Evolutionary conservation across 2,888 invertebrate species (phyloP).

Genomic region (Luperina testacea): DNA sequence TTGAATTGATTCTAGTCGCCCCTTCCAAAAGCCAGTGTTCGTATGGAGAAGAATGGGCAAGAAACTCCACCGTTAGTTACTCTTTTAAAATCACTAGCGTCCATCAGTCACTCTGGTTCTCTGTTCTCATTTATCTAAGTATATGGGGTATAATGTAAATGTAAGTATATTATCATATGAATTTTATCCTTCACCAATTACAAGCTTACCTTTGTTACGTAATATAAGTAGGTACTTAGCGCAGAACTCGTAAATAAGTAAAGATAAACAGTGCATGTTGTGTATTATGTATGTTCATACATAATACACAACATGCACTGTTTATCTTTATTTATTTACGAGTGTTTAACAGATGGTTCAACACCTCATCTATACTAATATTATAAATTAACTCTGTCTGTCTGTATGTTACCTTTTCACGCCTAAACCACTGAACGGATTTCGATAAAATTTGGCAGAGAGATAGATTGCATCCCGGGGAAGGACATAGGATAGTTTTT

Average conservation of each 20-base stretch:
- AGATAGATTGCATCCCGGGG: too few relatives aligned
- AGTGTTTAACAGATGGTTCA: too few relatives aligned
- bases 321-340: constrained; percentile 39
- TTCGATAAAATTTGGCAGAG: too few relatives aligned
- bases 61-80: too few relatives aligned
- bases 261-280: constrained; percentile 29
- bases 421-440: too few relatives aligned
- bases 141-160: too few relatives aligned
- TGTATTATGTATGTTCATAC: constrained; percentile 15
- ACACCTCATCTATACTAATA: constrained; percentile 13
- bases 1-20: too few relatives aligned
- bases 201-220: constrained; percentile 33
- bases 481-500: too few relatives aligned
- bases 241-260: constrained; percentile 29
- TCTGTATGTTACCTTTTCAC: too few relatives aligned
- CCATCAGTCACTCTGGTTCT: neutral
- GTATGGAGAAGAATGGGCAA: too few relatives aligned
- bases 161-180: neutral
- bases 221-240: constrained; percentile 26
- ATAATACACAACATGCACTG: constrained; percentile 18
- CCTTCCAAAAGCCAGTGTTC: too few relatives aligned
- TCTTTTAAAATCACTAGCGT: neutral
- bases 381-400: too few relatives aligned
- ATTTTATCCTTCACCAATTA: constrained; percentile 36
- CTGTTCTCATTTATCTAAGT: neutral